Evolutionary conservation across 2,113 vertebrate genomes (phyloP).

Genomic region (Psettodes erumei): DNA sequence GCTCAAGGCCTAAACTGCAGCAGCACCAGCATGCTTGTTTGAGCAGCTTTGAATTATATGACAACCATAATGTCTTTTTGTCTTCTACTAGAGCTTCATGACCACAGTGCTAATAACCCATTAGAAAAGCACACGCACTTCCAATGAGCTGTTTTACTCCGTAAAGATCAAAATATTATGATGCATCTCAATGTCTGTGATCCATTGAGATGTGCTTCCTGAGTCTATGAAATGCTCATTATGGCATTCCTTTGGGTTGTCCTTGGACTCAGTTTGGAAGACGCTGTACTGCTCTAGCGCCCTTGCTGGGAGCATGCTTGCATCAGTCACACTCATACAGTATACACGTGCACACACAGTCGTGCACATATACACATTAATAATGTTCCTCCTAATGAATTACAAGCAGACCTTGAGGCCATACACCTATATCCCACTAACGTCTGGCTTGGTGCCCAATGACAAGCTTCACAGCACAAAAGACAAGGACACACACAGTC

Average conservation of each 20-base stretch:
- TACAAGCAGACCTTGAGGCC: conserved; percentile 75
- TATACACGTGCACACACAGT: conserved; percentile 6
- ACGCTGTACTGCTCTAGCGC: conserved; percentile 14
- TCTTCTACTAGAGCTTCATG: not conserved
- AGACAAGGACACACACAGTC: conserved; percentile 60
- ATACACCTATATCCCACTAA: conserved; percentile 62
- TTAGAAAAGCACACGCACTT: not conserved
- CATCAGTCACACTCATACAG: conserved; percentile 1
- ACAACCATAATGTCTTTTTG: not conserved
- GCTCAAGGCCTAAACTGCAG: not conserved
- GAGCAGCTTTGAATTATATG: not conserved
- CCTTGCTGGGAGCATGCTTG: conserved; percentile 39
- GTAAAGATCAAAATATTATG: not conserved
- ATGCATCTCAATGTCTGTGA: conserved; percentile 4
- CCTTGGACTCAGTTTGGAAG: conserved; percentile 48
- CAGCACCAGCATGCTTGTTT: not conserved
- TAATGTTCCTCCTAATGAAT: conserved; percentile 73
- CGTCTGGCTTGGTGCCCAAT: conserved; percentile 73
- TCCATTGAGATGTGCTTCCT: not conserved
- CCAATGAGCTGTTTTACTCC: conserved; percentile 10
- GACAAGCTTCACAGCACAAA: conserved; percentile 61
- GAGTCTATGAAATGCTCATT: conserved; percentile 7
- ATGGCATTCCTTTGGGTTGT: conserved; percentile 27
- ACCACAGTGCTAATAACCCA: not conserved
- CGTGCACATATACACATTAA: conserved; percentile 57